These are phyloP conservation scores for Catharus fuscescens DNA, from an alignment of 2,113 vertebrate genomes.

Conservation along the genomic window DNA sequence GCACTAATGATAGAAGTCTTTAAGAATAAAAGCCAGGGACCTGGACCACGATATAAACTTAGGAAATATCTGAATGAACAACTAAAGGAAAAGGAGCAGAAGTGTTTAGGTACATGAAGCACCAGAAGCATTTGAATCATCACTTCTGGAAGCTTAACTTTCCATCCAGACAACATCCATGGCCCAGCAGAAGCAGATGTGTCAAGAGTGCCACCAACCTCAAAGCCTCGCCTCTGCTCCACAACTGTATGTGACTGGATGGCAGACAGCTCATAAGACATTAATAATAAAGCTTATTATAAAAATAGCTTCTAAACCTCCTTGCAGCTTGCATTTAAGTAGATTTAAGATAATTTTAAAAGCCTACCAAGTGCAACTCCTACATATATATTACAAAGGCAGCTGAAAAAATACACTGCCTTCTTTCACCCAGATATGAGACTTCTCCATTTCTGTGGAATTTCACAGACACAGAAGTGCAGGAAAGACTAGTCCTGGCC, in stretches of 20 bases:
- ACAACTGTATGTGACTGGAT: neutral
- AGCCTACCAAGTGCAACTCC: neutral
- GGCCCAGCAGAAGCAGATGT: neutral
- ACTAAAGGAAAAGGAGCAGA: neutral
- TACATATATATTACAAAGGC: neutral
- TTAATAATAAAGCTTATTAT: neutral
- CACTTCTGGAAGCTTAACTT: neutral
- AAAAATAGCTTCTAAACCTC: constrained; percentile 51
- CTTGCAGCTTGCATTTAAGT: constrained; percentile 24
- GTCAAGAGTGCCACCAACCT: neutral
- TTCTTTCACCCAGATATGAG: neutral
- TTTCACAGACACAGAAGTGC: neutral
- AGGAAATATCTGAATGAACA: neutral
- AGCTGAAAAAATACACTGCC: neutral
- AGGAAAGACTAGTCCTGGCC: neutral
- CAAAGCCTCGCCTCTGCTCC: neutral
- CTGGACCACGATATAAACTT: neutral
- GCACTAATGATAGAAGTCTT: neutral
- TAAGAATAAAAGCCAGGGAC: neutral
- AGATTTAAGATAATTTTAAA: constrained; percentile 46
- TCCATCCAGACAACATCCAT: neutral
- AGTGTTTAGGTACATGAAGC: neutral
- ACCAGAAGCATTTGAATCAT: neutral
- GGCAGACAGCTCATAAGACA: neutral
- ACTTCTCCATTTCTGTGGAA: neutral